Percentiles rank a stretch among this genome's conserved stretches.
These are phyloP conservation scores for Galleria mellonella DNA, from an alignment of 1,140 invertebrate species.

Conservation along the genomic window DNA sequence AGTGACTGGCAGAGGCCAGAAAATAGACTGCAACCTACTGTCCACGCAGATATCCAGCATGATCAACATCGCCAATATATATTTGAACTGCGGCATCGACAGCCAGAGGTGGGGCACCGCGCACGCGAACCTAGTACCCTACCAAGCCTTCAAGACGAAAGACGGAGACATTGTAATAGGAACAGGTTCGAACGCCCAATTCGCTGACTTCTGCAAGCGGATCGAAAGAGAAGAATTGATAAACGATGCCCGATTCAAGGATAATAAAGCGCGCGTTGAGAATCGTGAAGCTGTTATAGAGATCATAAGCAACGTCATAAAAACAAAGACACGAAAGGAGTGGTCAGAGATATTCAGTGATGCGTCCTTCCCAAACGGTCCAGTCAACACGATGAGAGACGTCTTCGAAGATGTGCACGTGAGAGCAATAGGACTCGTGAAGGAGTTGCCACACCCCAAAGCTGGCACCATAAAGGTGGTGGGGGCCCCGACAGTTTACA, in stretches of 20 bases:
- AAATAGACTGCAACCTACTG: slow-evolving; percentile 95
- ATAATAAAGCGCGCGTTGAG: slow-evolving; percentile 84
- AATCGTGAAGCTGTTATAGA: slow-evolving; percentile 83
- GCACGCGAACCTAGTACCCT: slow-evolving; percentile 96
- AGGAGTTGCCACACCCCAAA: slow-evolving; percentile 83
- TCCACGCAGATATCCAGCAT: slow-evolving; percentile 93
- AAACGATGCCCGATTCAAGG: slow-evolving; percentile 79
- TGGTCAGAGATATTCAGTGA: slow-evolving; percentile 86
- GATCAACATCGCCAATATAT: slow-evolving; percentile 93
- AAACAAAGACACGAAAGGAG: slow-evolving; percentile 81
- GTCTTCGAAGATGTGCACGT: slow-evolving; percentile 94
- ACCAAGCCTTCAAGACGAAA: slow-evolving; percentile 89
- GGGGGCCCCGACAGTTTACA: slow-evolving; percentile 90
- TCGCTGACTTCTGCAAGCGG: slow-evolving; percentile 79
- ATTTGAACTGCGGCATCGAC: slow-evolving; percentile 89
- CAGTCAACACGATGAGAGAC: slow-evolving; percentile 89
- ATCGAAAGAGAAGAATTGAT: slow-evolving; percentile 79
- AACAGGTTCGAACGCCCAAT: slow-evolving; percentile 87
- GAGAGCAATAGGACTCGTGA: slow-evolving; percentile 82
- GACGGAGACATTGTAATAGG: slow-evolving; percentile 91
- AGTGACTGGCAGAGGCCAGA: slow-evolving; percentile 89
- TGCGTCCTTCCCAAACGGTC: slow-evolving; percentile 89
- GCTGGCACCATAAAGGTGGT: slow-evolving; percentile 86
- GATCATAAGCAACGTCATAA: slow-evolving; percentile 79
- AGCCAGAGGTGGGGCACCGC: slow-evolving; percentile 89